A percentile compares a stretch with the other conserved stretches of the same genome.
phyloP scores from a whole-genome alignment of 2,113 vertebrate species.

The Scomber colias region DNA sequence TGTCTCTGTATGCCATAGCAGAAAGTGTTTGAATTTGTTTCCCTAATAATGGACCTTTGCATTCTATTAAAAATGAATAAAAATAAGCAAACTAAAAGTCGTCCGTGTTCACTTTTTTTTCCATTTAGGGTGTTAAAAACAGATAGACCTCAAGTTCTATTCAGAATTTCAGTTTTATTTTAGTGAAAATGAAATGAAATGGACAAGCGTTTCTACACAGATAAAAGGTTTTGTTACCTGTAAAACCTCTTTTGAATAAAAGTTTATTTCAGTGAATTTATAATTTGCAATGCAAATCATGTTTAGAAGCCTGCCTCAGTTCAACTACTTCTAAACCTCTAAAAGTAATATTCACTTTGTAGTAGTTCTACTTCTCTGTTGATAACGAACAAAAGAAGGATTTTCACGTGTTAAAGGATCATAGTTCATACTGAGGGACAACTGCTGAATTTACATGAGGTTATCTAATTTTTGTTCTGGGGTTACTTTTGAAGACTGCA shows the following conservation, averaged over 20 bases:
- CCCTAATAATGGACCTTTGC: constrained; percentile 79
- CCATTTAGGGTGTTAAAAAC: background rate
- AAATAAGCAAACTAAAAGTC: constrained; percentile 73
- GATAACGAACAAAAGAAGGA: background rate
- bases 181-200: background rate
- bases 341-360: background rate
- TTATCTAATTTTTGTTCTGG: background rate
- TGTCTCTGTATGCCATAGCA: constrained; percentile 74
- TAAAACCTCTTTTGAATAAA: constrained; percentile 26
- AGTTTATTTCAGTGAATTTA: constrained; percentile 5
- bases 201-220: background rate
- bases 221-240: constrained; percentile 32
- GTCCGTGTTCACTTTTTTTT: background rate
- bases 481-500: constrained; percentile 1
- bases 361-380: background rate
- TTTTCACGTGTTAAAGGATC: background rate
- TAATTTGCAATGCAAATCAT: constrained; percentile 11
- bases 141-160: background rate
- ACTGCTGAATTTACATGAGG: constrained; percentile 25
- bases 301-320: background rate
- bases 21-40: constrained; percentile 84
- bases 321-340: constrained; percentile 6
- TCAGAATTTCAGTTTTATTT: background rate
- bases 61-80: constrained; percentile 86
- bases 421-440: constrained; percentile 17